These are phyloP conservation scores for Mamestra brassicae DNA, from an alignment of 2,888 invertebrate genomes.

Conservation along the genomic window DNA sequence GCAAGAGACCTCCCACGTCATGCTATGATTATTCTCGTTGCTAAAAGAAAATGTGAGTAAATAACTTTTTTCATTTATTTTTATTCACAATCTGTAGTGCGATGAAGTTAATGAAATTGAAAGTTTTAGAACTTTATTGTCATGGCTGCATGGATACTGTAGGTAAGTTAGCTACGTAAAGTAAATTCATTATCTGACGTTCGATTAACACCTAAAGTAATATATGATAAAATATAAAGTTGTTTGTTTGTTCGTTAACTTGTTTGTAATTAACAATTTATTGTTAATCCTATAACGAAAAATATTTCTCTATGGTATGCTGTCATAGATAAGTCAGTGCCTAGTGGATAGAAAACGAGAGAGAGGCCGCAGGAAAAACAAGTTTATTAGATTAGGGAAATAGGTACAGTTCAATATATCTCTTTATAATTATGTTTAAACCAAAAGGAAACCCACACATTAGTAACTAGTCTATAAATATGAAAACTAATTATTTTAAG, in stretches of 20 bases:
- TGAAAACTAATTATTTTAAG: background rate
- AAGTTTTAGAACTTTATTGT: slow-evolving; percentile 29
- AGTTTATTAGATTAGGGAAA: background rate
- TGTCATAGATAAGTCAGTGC: background rate
- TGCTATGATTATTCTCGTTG: slow-evolving; percentile 69
- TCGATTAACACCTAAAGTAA: background rate
- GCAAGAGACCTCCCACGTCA: slow-evolving; percentile 72
- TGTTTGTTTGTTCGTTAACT: too few relatives aligned
- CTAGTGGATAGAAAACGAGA: background rate
- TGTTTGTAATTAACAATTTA: too few relatives aligned
- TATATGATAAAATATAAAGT: background rate
- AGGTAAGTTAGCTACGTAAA: background rate
- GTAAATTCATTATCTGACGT: background rate
- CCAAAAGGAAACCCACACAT: too few relatives aligned
- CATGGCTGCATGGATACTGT: background rate
- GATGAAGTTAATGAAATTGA: slow-evolving; percentile 44
- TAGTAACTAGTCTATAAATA: too few relatives aligned
- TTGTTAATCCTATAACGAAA: too few relatives aligned
- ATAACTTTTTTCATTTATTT: slow-evolving; percentile 72
- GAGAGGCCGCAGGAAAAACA: background rate
- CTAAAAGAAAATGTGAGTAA: slow-evolving; percentile 67
- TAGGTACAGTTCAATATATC: too few relatives aligned
- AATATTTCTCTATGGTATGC: background rate
- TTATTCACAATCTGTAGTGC: slow-evolving; percentile 70
- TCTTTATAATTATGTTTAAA: too few relatives aligned